Evolutionary conservation across 1,140 invertebrate genomes (phyloP).

Genomic region (Cydia strobilella): DNA sequence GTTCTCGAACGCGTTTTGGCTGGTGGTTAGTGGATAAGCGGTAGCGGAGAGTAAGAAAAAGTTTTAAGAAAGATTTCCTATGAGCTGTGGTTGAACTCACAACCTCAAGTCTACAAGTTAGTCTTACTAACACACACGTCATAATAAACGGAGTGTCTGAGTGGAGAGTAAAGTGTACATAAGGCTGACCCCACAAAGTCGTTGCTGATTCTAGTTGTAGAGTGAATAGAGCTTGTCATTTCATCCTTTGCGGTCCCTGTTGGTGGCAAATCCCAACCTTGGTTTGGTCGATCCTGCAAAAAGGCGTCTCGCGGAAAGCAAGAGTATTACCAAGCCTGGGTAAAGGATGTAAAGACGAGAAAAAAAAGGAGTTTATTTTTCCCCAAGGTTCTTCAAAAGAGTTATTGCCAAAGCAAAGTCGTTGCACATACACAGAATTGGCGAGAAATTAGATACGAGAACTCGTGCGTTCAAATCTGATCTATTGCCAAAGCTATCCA

Average conservation of each 20-base stretch:
- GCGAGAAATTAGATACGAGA: no score
- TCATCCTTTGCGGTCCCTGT: neutral
- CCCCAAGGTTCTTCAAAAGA: neutral
- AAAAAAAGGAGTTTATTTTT: no score
- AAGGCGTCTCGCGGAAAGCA: neutral
- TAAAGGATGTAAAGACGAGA: no score
- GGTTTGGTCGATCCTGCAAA: neutral
- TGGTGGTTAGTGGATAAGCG: conserved; percentile 34
- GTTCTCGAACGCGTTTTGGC: conserved; percentile 53
- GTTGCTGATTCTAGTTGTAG: neutral
- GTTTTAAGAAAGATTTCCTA: neutral
- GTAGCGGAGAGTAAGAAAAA: conserved; percentile 24
- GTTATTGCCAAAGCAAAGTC: neutral
- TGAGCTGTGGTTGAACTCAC: no score
- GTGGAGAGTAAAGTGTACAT: no score
- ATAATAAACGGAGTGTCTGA: no score
- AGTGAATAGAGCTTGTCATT: neutral
- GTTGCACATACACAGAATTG: no score
- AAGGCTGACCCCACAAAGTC: neutral
- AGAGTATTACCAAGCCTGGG: neutral
- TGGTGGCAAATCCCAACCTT: no score
- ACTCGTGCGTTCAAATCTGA: no score
- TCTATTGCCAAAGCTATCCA: no score
- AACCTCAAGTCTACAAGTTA: no score
- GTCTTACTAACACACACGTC: no score